Evolutionary conservation across 2,797 vertebrate genomes (phyloP).

Genomic region (Remorina albescens): DNA sequence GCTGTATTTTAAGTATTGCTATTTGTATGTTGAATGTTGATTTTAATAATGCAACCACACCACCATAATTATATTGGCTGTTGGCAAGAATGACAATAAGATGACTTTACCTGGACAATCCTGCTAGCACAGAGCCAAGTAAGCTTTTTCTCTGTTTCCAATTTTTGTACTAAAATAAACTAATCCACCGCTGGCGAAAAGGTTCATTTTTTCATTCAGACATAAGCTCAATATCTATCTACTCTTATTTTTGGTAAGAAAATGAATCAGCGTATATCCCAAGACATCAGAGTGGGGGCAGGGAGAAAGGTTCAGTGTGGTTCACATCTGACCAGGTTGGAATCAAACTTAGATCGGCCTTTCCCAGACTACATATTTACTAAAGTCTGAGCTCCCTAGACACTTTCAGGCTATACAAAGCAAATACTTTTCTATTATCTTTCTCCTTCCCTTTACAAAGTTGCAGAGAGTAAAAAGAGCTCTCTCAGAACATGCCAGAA

Average conservation of each 20-base stretch:
- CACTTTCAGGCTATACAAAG: background rate
- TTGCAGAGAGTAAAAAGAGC: background rate
- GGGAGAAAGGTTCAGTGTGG: background rate
- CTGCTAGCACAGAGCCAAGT: too few relatives aligned
- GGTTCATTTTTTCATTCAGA: background rate
- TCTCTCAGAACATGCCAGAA: too few relatives aligned
- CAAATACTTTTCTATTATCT: conserved; percentile 5
- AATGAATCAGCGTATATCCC: background rate
- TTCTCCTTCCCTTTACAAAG: background rate
- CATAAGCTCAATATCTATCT: background rate
- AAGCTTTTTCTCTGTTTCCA: too few relatives aligned
- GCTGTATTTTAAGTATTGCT: too few relatives aligned
- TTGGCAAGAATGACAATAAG: too few relatives aligned
- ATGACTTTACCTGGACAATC: too few relatives aligned
- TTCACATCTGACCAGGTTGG: background rate
- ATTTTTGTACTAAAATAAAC: too few relatives aligned
- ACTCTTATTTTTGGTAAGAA: background rate
- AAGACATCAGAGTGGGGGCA: background rate
- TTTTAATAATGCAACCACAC: too few relatives aligned
- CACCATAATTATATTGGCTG: too few relatives aligned
- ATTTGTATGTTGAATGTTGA: too few relatives aligned
- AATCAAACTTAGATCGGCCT: background rate
- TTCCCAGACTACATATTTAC: conserved; percentile 4
- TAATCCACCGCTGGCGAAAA: background rate
- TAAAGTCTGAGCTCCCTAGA: background rate